phyloP scores from a whole-genome alignment of 2,113 vertebrate species.

The Megaptera novaeangliae region DNA sequence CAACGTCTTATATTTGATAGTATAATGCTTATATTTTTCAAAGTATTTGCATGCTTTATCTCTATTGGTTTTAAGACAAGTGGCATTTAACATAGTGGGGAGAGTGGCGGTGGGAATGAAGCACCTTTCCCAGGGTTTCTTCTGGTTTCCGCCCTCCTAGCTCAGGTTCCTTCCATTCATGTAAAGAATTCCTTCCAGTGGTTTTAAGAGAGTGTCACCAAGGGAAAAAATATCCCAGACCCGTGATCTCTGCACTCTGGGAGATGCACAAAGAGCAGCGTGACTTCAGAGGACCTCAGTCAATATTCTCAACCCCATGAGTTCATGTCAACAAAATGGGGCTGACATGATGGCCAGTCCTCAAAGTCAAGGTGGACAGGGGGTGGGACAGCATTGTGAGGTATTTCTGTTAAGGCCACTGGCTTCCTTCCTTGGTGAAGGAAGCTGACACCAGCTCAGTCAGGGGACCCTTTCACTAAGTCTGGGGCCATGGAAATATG shows the following conservation, averaged over 20 bases:
- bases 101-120: background rate
- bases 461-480: background rate
- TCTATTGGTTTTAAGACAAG: background rate
- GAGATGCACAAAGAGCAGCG: background rate
- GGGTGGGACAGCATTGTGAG: no score
- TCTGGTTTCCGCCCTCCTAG: background rate
- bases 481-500: background rate
- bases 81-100: background rate
- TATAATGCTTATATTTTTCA: background rate
- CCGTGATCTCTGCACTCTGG: no score
- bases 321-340: background rate
- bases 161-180: background rate
- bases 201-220: background rate
- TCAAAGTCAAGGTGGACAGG: background rate
- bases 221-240: background rate
- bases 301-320: rapidly evolving
- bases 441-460: background rate
- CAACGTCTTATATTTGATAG: background rate
- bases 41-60: background rate
- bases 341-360: background rate
- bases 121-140: background rate
- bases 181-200: background rate
- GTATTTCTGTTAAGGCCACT: background rate
- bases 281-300: background rate
- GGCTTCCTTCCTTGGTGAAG: background rate